Conservation (phyloP, 1,140 invertebrate species). For the Batillaria attramentaria region DNA sequence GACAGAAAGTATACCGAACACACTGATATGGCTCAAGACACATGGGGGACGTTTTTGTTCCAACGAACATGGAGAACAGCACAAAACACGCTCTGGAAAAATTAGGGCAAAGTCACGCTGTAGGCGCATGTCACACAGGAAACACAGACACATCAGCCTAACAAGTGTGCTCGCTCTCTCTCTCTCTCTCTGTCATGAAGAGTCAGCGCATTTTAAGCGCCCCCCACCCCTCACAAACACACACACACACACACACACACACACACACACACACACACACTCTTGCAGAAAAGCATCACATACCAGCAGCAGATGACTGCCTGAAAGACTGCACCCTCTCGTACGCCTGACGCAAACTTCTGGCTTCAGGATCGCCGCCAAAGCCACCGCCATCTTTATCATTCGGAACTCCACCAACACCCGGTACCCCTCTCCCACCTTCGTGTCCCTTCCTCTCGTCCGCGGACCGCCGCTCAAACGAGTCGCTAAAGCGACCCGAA, state of each 20-base stretch:
- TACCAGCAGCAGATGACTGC: conserved; percentile 24
- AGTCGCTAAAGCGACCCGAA: conserved; percentile 13
- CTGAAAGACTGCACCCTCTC: conserved; percentile 39
- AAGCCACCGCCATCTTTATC: neutral
- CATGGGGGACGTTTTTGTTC: too few relatives aligned
- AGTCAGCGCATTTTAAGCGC: neutral
- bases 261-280: neutral
- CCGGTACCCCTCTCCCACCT: neutral
- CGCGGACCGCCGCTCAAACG: neutral
- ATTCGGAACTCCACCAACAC: neutral
- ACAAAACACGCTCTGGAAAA: too few relatives aligned
- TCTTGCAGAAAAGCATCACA: too few relatives aligned
- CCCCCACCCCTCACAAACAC: neutral
- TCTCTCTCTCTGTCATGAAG: neutral
- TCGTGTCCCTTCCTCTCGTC: neutral
- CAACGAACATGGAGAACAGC: too few relatives aligned
- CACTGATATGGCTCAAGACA: too few relatives aligned
- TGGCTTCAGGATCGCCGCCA: conserved; percentile 35
- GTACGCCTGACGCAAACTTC: conserved; percentile 40
- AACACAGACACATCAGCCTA: too few relatives aligned
- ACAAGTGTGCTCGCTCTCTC: too few relatives aligned
- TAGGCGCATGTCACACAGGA: too few relatives aligned
- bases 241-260: conserved; percentile 13
- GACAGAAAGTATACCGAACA: too few relatives aligned
- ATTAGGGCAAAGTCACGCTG: too few relatives aligned